These are phyloP conservation scores for Tupaia chinensis DNA, from an alignment of 2,113 vertebrate genomes.

Conservation along the genomic window DNA sequence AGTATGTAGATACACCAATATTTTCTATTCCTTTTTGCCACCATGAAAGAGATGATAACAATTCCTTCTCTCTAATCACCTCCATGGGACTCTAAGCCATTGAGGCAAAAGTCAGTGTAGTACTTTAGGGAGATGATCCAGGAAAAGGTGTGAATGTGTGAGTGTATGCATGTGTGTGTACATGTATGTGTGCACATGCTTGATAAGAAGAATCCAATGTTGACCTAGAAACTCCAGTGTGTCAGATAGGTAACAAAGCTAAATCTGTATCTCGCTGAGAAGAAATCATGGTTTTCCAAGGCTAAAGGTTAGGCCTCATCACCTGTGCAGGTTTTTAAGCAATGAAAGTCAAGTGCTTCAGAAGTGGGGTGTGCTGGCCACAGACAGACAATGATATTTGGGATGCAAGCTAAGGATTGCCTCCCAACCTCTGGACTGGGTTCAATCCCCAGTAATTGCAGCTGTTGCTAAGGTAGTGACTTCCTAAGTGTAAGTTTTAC, in stretches of 20 bases:
- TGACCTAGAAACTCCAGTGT: background rate
- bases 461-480: conserved; percentile 37
- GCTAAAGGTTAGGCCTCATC: background rate
- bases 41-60: conserved; percentile 63
- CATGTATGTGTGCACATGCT: background rate
- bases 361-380: background rate
- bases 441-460: background rate
- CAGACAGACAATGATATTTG: background rate
- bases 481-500: conserved; percentile 47
- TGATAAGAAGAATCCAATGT: background rate
- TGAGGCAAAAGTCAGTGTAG: conserved; percentile 58
- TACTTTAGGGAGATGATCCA: conserved; percentile 50
- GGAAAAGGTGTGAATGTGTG: background rate
- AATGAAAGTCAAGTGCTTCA: background rate
- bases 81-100: conserved; percentile 60
- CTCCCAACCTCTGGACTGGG: background rate
- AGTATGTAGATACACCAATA: conserved; percentile 59
- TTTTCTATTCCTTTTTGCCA: conserved; percentile 71
- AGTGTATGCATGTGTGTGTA: no score
- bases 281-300: background rate
- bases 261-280: background rate
- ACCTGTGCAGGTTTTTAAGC: background rate
- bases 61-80: conserved; percentile 64
- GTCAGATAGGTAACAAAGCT: background rate
- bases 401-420: background rate